A percentile compares a stretch with the other conserved stretches of the same genome.
These are phyloP conservation scores for Parazoanthus darwini DNA, from an alignment of 92 coral and sea anemone genomes.

Conservation along the genomic window DNA sequence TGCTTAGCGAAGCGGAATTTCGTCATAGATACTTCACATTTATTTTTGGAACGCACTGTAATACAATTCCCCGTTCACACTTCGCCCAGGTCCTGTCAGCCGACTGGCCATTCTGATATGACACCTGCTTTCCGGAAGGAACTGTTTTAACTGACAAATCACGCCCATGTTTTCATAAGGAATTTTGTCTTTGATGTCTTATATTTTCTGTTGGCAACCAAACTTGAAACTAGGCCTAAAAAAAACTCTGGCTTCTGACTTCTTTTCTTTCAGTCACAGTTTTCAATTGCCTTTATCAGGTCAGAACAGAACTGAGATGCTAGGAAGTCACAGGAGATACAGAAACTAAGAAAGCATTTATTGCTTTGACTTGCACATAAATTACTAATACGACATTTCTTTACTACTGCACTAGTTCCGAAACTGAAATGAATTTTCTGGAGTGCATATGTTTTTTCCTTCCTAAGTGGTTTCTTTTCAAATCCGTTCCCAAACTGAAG, in stretches of 20 bases:
- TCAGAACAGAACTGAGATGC: too few species aligned
- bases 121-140: not conserved
- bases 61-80: not conserved
- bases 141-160: not conserved
- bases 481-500: too few species aligned
- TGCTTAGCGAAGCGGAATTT: conserved; percentile 2
- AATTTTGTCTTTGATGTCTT: not conserved
- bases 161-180: not conserved
- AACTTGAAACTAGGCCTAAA: not conserved
- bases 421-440: too few species aligned
- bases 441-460: too few species aligned
- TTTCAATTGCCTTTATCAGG: too few species aligned
- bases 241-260: not conserved
- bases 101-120: not conserved
- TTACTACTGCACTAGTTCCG: too few species aligned
- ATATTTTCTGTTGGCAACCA: not conserved
- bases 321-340: too few species aligned
- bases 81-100: not conserved
- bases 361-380: too few species aligned
- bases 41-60: not conserved
- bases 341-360: too few species aligned
- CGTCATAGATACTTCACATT: not conserved
- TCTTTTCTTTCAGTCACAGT: not conserved
- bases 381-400: too few species aligned
- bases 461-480: too few species aligned